Conservation (phyloP, 2,888 invertebrate species). For the Mesopsocus fuscifrons region DNA sequence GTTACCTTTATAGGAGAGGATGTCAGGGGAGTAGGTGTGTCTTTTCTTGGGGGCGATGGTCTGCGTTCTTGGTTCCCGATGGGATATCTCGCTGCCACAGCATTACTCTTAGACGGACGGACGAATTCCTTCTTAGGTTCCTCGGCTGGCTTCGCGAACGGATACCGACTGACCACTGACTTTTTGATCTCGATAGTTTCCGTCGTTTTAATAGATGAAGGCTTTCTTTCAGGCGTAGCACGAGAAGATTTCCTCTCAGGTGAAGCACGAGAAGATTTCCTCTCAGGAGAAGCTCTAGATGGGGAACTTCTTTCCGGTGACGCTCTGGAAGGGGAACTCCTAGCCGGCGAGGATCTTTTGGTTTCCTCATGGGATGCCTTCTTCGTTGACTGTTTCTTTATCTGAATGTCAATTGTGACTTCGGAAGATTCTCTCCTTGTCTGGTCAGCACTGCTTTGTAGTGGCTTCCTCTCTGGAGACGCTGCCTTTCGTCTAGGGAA, state of each 20-base stretch:
- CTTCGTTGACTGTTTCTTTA: slow-evolving; percentile 10
- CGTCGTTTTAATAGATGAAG: slow-evolving; percentile 8
- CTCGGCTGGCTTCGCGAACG: neutral
- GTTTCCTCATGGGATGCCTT: neutral
- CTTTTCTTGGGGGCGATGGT: slow-evolving; percentile 4
- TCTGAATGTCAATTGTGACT: slow-evolving; percentile 3
- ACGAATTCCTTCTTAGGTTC: neutral
- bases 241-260: slow-evolving; percentile 12
- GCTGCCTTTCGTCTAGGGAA: slow-evolving; percentile 10
- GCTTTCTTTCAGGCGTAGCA: slow-evolving; percentile 10
- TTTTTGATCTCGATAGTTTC: slow-evolving; percentile 1
- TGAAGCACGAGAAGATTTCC: slow-evolving; percentile 12
- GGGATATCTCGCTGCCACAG: neutral
- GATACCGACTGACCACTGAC: neutral
- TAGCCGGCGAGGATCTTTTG: neutral
- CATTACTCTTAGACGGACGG: neutral
- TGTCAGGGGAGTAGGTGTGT: neutral
- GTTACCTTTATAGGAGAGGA: too few species aligned
- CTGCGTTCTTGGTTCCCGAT: neutral
- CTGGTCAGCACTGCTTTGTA: neutral
- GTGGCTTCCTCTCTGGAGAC: neutral
- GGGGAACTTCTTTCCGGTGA: slow-evolving; percentile 5
- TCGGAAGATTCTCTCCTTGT: neutral
- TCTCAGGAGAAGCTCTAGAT: slow-evolving; percentile 10
- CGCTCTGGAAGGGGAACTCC: neutral